phyloP scores from a whole-genome alignment of 2,797 vertebrate species.

The Pantherophis alleghaniensis region DNA sequence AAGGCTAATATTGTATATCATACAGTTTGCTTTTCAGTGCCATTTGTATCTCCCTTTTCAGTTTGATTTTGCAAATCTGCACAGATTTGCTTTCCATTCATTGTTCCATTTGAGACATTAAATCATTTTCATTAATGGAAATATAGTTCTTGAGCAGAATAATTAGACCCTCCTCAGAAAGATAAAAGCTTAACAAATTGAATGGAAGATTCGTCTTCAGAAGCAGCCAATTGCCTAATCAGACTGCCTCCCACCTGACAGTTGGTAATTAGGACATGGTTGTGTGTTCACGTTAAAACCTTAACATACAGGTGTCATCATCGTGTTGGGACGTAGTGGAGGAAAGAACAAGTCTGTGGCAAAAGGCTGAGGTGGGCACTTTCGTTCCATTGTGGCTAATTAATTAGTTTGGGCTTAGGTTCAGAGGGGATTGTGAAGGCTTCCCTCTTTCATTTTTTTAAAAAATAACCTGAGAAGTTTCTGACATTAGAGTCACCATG shows the following conservation, averaged over 20 bases:
- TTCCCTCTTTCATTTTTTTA: slow-evolving; percentile 37
- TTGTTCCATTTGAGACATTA: slow-evolving; percentile 73
- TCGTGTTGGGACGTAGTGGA: slow-evolving; percentile 70
- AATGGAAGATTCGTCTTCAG: slow-evolving; percentile 78
- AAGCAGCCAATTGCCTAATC: slow-evolving; percentile 75
- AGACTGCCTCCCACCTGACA: slow-evolving; percentile 75
- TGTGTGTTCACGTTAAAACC: slow-evolving; percentile 58
- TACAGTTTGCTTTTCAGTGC: slow-evolving; percentile 52
- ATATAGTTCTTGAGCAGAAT: slow-evolving; percentile 76
- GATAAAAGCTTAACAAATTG: slow-evolving; percentile 82
- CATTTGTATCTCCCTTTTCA: slow-evolving; percentile 38
- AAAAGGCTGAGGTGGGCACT: slow-evolving; percentile 43
- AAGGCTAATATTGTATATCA: slow-evolving; percentile 34
- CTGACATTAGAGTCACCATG: slow-evolving; percentile 56
- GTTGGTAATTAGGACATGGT: slow-evolving; percentile 77
- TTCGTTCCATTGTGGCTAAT: slow-evolving; percentile 31
- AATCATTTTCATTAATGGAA: slow-evolving; percentile 81
- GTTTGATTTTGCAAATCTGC: slow-evolving; percentile 52
- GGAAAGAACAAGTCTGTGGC: slow-evolving; percentile 57
- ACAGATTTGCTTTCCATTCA: slow-evolving; percentile 70
- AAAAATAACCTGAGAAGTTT: slow-evolving; percentile 57
- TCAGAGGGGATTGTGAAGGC: slow-evolving; percentile 34
- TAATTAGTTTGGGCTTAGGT: slow-evolving; percentile 32
- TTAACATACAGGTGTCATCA: slow-evolving; percentile 72
- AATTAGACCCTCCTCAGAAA: slow-evolving; percentile 80